Evolutionary conservation across 2,113 vertebrate species (phyloP), one percentile per base, ranked within the genome.

Genomic region (Amblyornis subalaris): DNA sequence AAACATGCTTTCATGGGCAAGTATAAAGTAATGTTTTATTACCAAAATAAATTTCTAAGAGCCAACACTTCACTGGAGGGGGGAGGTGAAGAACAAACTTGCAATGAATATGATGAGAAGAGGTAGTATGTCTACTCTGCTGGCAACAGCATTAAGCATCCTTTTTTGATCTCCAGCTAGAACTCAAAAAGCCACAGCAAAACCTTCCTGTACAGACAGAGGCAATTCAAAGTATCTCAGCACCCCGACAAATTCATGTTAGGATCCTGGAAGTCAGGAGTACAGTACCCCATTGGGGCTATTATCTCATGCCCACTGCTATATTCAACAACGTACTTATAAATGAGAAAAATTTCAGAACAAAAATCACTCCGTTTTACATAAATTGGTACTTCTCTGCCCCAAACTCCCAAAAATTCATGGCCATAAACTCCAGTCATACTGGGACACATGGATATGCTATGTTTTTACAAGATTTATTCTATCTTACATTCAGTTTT

Each of bases 21-120:
- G 88, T 80, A 92, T 96, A 97, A 93, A 95, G 91, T 90, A 91
- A 90, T 93, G 91, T 93, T 97, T 95, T 96, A 96, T 91, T 95
- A 84, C 85, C 57, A 94, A 96, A 94, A 95, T 95, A 97, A 95
- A 97, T 96, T 91, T 93, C 82, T 80, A 90, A 91, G 82, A 96
- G 48, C 79, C 61, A 88, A 85, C 73, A 91, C 76, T 94, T 94
- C 85, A 92, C 64, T 88, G 60, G 65, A 90, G 29, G 51, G 77
- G 90, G 91, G 83, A 94, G 91, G 79, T 70, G 57, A 71, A 86
- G 69, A 94, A 65, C 76, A 90, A 94, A 94, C 85, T 91, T 88
- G 88, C 85, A 88, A 67, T 88, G 88, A 96, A 94, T 95, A 94
- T 75, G 75, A 95, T 84, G 69, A 95, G 84, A 95, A 91, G 78